Evolutionary conservation across 2,113 vertebrate species (phyloP), one percentile per base, ranked within the genome.

Genomic region (Eclectus roratus): DNA sequence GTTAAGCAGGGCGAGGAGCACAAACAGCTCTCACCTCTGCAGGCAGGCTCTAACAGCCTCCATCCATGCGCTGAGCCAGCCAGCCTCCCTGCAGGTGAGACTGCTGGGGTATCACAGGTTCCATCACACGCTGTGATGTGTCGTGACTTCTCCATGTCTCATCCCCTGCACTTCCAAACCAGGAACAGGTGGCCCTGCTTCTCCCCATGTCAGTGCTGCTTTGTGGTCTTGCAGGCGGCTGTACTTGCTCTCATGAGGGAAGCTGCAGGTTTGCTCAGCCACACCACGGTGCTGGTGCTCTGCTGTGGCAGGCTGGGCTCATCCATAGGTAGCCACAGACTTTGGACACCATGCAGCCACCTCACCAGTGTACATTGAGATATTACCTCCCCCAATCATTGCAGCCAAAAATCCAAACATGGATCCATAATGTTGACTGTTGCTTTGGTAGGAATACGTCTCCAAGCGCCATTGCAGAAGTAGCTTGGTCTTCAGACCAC

Each of bases 201-300:
- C 25, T 28, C 49, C 5, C 11, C 44, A 3, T 3, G 13, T 4
- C 2, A 0, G 43, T 64, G 53, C 55, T 87, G 76, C 72, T 49
- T 31, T 2, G 0, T 12, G 39, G 21, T 17, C 43, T 23, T 64
- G 49, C 23, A 10, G 66, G 68, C 10, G 8, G 69, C 16, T 11
- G 5, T 24, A 4, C 17, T 76, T 0, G 0, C 21, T 43, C 28
- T 12, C 0, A 0, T 25, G 33, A 0, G 1, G 41, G 46, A 53
- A 66, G 37, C 56, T 41, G 66, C 41, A 76, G 50, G 20, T 49
- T 68, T 91, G 56, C 50, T 71, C 55, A 28, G 47, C 63, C 66
- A 17, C 0, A 6, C 3, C 3, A 2, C 0, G 0, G 35, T 0
- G 1, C 35, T 0, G 0, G 27, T 37, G 77, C 64, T 84, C 17